These are phyloP conservation scores for Sebastolobus altivelis DNA, from an alignment of 2,797 vertebrate species.

Conservation along the genomic window DNA sequence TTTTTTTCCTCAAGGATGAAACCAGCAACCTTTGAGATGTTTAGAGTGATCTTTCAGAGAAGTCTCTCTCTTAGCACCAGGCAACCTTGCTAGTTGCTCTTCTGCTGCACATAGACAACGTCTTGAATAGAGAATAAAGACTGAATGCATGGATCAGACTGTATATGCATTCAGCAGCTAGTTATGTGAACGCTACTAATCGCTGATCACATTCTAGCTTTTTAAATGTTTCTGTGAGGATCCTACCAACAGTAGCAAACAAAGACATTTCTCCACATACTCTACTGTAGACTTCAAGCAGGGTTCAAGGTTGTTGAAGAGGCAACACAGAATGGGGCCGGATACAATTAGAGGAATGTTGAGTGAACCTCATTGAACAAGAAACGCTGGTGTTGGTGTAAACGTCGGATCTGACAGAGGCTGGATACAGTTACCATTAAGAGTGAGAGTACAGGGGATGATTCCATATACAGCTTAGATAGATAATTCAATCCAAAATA, in stretches of 20 bases:
- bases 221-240: not conserved
- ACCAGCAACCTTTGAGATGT: constrained; percentile 26
- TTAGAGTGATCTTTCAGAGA: constrained; percentile 33
- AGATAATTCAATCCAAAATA: not conserved
- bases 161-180: not conserved
- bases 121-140: constrained; percentile 10
- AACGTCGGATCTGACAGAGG: constrained; percentile 63
- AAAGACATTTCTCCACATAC: constrained; percentile 4
- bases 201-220: not conserved
- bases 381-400: constrained; percentile 43
- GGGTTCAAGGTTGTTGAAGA: constrained; percentile 21
- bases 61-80: constrained; percentile 29
- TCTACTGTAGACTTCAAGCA: not conserved
- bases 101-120: not conserved
- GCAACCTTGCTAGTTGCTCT: not conserved
- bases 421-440: constrained; percentile 20
- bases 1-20: constrained; percentile 3
- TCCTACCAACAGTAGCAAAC: not conserved
- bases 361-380: constrained; percentile 49
- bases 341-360: constrained; percentile 46
- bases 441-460: not conserved
- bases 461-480: not conserved
- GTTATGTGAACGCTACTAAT: not conserved
- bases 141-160: not conserved
- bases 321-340: not conserved